Conservation (phyloP, 2,888 invertebrate genomes). For the Antheraea assamensis region DNA sequence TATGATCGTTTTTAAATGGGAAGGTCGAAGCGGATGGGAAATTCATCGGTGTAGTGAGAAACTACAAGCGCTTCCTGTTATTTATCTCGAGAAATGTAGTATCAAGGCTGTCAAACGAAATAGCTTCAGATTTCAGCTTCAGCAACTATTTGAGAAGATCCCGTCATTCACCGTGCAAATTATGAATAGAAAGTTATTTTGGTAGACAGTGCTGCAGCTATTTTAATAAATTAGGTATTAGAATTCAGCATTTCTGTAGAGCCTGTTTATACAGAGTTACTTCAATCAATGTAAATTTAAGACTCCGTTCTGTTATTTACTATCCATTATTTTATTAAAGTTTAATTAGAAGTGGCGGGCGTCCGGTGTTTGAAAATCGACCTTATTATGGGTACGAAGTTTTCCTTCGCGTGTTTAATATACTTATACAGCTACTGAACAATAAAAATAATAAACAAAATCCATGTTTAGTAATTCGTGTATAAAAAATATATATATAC, state of each 20-base stretch:
- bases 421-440: too few relatives aligned
- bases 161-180: not conserved
- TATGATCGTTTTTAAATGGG: conserved; percentile 14
- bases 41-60: conserved; percentile 18
- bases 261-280: not conserved
- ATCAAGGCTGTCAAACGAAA: conserved; percentile 16
- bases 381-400: too few relatives aligned
- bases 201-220: not conserved
- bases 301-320: not conserved
- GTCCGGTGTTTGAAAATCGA: too few relatives aligned
- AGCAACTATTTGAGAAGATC: not conserved
- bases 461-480: too few relatives aligned
- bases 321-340: not conserved
- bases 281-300: not conserved
- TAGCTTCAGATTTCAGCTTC: conserved; percentile 1
- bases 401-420: too few relatives aligned
- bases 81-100: not conserved
- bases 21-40: conserved; percentile 6
- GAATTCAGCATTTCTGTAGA: not conserved
- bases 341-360: too few relatives aligned
- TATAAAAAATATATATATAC: too few relatives aligned
- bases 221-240: not conserved
- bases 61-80: conserved; percentile 17
- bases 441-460: too few relatives aligned
- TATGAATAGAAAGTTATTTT: not conserved